Conservation (phyloP, 2,797 vertebrate genomes). For the Scolopax bukidnonensis region DNA sequence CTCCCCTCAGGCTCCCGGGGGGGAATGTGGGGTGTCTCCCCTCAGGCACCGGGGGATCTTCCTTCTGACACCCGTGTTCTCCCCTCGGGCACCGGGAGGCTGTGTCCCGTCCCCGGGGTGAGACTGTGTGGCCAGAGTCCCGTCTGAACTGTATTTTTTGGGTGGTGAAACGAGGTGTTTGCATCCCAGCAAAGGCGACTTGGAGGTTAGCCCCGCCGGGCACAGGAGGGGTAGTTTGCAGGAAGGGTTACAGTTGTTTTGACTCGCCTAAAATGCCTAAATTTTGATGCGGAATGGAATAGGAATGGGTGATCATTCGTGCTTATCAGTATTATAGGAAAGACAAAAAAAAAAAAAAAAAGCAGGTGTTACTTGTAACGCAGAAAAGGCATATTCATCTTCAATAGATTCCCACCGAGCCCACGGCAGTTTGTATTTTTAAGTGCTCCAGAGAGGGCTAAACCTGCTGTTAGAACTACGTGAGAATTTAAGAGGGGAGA, state of each 20-base stretch:
- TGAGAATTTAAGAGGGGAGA: not conserved
- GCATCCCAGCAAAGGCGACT: not conserved
- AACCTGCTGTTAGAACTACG: not conserved
- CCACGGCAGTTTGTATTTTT: not conserved
- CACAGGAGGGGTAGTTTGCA: not conserved
- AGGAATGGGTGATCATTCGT: not conserved
- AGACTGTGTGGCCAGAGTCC: not conserved
- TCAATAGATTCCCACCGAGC: not conserved
- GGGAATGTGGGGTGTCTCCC: no score
- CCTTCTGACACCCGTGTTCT: no score
- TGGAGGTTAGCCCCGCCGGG: not conserved
- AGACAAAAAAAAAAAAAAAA: not conserved
- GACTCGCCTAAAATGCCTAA: not conserved
- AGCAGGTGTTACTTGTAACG: not conserved
- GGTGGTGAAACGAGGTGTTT: not conserved
- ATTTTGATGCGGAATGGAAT: not conserved
- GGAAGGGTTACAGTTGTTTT: not conserved
- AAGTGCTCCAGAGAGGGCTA: not conserved
- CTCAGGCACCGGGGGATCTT: no score
- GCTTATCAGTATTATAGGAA: not conserved
- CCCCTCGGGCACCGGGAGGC: no score
- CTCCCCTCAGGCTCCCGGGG: no score
- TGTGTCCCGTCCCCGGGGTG: not conserved
- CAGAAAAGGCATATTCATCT: not conserved
- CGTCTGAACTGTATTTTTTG: rapidly evolving